These are phyloP conservation scores for Galerucella nymphaeae DNA, from an alignment of 2,888 invertebrate genomes.

Conservation along the genomic window DNA sequence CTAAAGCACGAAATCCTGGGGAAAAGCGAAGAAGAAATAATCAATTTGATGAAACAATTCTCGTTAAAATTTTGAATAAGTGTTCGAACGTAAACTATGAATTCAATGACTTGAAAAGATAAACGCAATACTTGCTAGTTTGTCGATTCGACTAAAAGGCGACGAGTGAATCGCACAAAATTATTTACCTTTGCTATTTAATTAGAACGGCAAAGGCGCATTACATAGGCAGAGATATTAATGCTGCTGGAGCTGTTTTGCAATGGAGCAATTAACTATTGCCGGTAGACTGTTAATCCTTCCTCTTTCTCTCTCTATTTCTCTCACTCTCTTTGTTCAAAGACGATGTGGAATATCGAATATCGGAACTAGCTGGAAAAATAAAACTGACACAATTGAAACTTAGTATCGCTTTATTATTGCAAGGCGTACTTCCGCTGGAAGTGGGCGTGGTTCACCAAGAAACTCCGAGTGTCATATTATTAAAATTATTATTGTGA, in stretches of 20 bases:
- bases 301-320: background rate
- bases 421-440: background rate
- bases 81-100: background rate
- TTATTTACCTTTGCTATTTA: conserved; percentile 34
- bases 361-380: background rate
- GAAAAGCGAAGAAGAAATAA: background rate
- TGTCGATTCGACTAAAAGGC: conserved; percentile 14
- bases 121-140: conserved; percentile 9
- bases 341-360: background rate
- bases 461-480: too few species aligned
- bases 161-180: conserved; percentile 29
- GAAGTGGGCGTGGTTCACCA: too few species aligned
- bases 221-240: conserved; percentile 33
- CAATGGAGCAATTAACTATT: conserved; percentile 8
- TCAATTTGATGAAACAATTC: background rate
- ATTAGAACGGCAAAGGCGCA: conserved; percentile 24
- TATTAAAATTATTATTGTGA: too few species aligned
- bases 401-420: background rate
- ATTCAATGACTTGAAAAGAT: conserved; percentile 1
- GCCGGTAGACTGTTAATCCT: conserved; percentile 9
- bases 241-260: conserved; percentile 16
- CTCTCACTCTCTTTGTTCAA: background rate
- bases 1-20: too few species aligned
- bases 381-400: background rate
- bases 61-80: background rate